Evolutionary conservation across 1,140 invertebrate species (phyloP), one percentile per base, ranked within the genome.

Genomic region (Drosophila mojavensis): DNA sequence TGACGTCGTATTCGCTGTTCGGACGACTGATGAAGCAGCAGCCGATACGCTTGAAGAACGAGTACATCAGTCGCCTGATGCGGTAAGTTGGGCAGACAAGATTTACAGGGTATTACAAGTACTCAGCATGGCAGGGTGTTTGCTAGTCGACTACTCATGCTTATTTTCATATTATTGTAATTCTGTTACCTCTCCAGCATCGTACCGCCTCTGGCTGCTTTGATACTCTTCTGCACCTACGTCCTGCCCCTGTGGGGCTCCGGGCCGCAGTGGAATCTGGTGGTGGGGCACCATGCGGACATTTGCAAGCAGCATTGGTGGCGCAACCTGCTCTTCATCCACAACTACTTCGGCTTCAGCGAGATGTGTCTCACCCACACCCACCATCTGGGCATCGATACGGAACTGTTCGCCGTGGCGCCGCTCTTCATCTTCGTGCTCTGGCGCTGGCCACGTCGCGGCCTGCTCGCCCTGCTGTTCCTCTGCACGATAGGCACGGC

Each of bases 381-480:
- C 0, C 95, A 96, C 89, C 95, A 96, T 69, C 58, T 98, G 62
- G 96, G 97, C 9, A 97, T 97, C 79, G 97, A 98, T 81, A 97
- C 96, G 62, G 96, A 97, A 93, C 93, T 97, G 11, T 97, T 97
- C 83, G 90, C 95, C 0, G 79, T 96, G 4, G 95, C 96, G 0
- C 96, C 96, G 0, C 58, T 97, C 1, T 93, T 98, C 70, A 93
- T 97, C 2, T 93, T 95, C 15, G 86, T 94, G 0, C 78, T 96
- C 0, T 95, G 94, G 92, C 95, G 94, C 53, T 94, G 93, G 91
- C 94, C 93, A 17, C 94, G 93, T 50, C 90, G 93, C 5, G 95
- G 94, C 28, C 67, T 93, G 5, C 43, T 92, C 7, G 24, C 94
- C 10, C 83, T 95, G 0, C 56, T 91, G 2, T 33, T 79, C 15